Base-by-base conservation (phyloP, 2,888 invertebrate genomes). In the Athalia rosae region DNA sequence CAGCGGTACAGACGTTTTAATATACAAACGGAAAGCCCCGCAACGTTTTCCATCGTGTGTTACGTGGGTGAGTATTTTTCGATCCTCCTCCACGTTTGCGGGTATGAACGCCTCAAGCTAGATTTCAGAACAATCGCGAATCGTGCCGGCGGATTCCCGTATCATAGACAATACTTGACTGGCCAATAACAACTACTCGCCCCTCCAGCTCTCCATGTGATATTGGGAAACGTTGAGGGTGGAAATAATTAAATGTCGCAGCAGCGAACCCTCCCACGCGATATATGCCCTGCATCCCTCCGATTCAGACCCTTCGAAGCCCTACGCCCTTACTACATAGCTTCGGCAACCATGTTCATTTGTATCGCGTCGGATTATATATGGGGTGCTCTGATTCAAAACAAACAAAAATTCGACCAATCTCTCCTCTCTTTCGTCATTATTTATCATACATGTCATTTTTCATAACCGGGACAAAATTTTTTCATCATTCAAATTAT, bases 181-280 rank as follows among this genome's bases (percentile, higher is more conserved):
- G 50, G 45, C 47, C 58, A 13, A 28, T 28, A 28, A 28, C 28
- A 28, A 28, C n/a, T n/a, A n/a, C 53, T 53, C 15, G 8, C 43
- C 28, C 41, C 48, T 9, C 66, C n/a, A n/a, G 15, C 59, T 58
- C 74, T 48, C 48, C 48, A 48, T 59, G 61, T 43, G 71, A 77
- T 77, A 77, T 77, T 77, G 77, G 77, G 77, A 77, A 77, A 73
- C 69, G 64, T 66, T 56, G 73, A 77, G 73, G 73, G 77, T 77
- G 77, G 53, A 77, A 77, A 77, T 77, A 77, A 77, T 77, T 69
- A 77, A 73, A 77, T 73, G 73, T 77, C 77, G 77, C 69, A 67
- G 77, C 77, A 61, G 48, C 77, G 62, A 76, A 48, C 53, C 77
- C 50, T 43, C 61, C 28, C 8, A 15, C 13, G 28, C 43, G 50